phyloP scores from a whole-genome alignment of 2,888 invertebrate species.

The Orthosia incerta region DNA sequence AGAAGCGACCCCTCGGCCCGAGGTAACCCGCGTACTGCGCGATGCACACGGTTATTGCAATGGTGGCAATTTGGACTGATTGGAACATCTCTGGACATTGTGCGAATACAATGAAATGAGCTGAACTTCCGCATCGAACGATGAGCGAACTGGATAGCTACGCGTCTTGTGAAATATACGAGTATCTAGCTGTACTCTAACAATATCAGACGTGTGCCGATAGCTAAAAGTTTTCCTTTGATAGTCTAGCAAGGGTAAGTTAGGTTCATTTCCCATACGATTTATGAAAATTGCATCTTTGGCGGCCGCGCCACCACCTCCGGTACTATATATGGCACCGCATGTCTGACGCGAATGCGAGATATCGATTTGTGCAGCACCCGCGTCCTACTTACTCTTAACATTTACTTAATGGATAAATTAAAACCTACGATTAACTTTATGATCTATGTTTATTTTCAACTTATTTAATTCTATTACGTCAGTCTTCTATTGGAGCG shows the following conservation, averaged over 20 bases:
- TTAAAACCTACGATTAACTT: not conserved
- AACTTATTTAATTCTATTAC: not conserved
- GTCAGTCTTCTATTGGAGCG: not conserved
- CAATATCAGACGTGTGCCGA: not conserved
- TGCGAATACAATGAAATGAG: conserved; percentile 54
- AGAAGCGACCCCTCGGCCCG: conserved; percentile 47
- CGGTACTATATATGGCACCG: not conserved
- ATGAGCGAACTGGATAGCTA: not conserved
- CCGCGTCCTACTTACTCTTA: conserved; percentile 2
- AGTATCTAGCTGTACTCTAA: conserved; percentile 3
- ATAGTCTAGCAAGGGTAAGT: not conserved
- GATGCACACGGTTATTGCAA: conserved; percentile 53
- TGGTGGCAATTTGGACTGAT: conserved; percentile 58
- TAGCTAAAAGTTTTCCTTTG: not conserved
- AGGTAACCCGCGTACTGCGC: conserved; percentile 48
- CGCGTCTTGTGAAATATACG: conserved; percentile 1
- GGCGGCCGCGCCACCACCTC: not conserved
- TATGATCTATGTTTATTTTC: too few species aligned
- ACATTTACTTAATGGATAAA: not conserved
- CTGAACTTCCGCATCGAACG: conserved; percentile 44
- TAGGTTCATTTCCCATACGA: not conserved
- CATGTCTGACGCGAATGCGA: not conserved
- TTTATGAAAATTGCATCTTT: not conserved
- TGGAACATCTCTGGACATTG: conserved; percentile 58
- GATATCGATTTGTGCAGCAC: conserved; percentile 21